phyloP scores from a whole-genome alignment of 2,888 invertebrate species.

The Sinotaia quadrata region DNA sequence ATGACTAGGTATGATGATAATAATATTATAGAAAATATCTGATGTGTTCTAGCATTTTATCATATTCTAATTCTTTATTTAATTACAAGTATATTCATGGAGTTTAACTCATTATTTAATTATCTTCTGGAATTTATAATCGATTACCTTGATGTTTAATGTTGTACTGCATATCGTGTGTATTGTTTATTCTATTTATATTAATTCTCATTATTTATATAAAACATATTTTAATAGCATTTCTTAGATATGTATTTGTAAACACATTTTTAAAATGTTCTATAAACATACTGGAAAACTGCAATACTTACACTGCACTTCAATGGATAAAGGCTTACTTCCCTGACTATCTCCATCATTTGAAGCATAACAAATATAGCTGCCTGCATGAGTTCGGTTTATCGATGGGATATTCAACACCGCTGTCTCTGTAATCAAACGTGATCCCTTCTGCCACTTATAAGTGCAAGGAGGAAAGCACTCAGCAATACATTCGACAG shows the following conservation, averaged over 20 bases:
- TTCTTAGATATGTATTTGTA: too few relatives aligned
- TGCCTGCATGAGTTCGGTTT: constrained; percentile 3
- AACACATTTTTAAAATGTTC: too few relatives aligned
- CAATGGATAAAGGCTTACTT: constrained; percentile 9
- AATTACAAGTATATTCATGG: too few relatives aligned
- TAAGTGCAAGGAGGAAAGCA: constrained; percentile 23
- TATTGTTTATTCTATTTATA: background rate
- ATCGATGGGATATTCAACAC: constrained; percentile 6
- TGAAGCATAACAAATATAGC: constrained; percentile 24
- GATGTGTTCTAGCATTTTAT: too few relatives aligned
- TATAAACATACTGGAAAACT: too few relatives aligned
- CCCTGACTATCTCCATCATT: constrained; percentile 20
- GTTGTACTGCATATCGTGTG: background rate
- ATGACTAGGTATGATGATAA: too few relatives aligned
- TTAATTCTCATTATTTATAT: background rate
- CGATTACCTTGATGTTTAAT: too few relatives aligned
- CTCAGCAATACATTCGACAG: constrained; percentile 26
- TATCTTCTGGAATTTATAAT: too few relatives aligned
- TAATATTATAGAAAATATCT: too few relatives aligned
- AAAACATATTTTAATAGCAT: background rate
- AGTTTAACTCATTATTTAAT: too few relatives aligned
- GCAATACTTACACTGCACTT: constrained; percentile 25
- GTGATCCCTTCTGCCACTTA: constrained; percentile 21
- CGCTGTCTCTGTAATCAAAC: constrained; percentile 1
- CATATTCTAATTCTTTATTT: too few relatives aligned